Conservation (phyloP, 2,113 vertebrate genomes). For the Sterrhoptilus dennistouni region DNA sequence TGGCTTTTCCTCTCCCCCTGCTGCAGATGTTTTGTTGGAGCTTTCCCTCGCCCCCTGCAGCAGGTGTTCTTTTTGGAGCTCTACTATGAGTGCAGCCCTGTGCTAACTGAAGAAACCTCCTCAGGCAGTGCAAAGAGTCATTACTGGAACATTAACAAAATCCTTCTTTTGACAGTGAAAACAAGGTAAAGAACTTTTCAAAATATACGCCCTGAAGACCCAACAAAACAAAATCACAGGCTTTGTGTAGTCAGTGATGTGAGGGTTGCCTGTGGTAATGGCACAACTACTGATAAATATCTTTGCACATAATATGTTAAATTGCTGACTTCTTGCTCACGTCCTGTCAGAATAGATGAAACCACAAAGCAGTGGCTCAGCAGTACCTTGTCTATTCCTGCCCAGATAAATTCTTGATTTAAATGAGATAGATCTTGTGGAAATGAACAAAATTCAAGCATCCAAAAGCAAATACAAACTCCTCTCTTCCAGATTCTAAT, state of each 20-base stretch:
- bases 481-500: not conserved
- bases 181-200: not conserved
- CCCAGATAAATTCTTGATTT: not conserved
- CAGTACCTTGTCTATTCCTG: not conserved
- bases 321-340: not conserved
- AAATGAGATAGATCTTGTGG: not conserved
- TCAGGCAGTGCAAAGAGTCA: not conserved
- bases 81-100: not conserved
- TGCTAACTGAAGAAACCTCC: not conserved
- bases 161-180: not conserved
- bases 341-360: not conserved
- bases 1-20: accelerated
- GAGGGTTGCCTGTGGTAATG: not conserved
- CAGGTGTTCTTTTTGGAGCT: not conserved
- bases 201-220: not conserved
- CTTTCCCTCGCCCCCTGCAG: not conserved
- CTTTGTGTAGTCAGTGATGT: not conserved
- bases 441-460: not conserved
- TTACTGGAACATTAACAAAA: not conserved
- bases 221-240: not conserved
- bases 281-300: not conserved
- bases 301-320: not conserved
- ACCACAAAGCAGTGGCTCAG: not conserved
- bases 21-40: not conserved
- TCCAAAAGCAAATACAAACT: not conserved